Percentiles rank a stretch among this genome's conserved stretches.
phyloP scores from a whole-genome alignment of 92 coral and sea anemone genomes.

The Galaxea fascicularis region DNA sequence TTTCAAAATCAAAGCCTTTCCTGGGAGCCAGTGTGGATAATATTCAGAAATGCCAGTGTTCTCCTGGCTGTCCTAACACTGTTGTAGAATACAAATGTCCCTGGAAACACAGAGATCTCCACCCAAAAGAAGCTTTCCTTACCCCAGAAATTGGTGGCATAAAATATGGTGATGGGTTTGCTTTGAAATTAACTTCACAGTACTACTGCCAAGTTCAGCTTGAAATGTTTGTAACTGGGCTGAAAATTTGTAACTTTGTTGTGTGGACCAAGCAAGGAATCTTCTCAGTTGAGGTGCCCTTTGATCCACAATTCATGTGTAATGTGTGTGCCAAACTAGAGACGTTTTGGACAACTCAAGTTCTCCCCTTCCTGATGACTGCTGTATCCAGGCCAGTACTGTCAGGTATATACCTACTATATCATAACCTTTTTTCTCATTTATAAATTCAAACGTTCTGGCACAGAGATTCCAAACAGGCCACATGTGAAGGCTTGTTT shows the following conservation, averaged over 20 bases:
- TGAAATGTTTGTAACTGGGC: conserved; percentile 63
- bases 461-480: too few species aligned
- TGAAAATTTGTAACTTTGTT: conserved; percentile 55
- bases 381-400: conserved; percentile 27
- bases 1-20: too few species aligned
- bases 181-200: conserved; percentile 61
- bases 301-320: conserved; percentile 15
- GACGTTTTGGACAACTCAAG: conserved; percentile 1
- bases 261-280: too few species aligned
- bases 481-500: too few species aligned
- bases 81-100: conserved; percentile 74
- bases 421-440: too few species aligned
- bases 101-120: conserved; percentile 71
- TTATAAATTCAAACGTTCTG: too few species aligned
- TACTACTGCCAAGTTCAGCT: conserved; percentile 75
- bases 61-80: background rate
- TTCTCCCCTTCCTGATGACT: background rate
- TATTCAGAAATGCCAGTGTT: background rate
- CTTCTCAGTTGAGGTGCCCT: conserved; percentile 21
- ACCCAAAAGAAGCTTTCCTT: conserved; percentile 77
- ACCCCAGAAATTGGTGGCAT: conserved; percentile 77
- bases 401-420: background rate
- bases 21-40: too few species aligned
- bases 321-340: too few species aligned
- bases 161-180: conserved; percentile 49